Evolutionary conservation across 2,113 vertebrate species (phyloP).

Genomic region (Clinocottus analis): DNA sequence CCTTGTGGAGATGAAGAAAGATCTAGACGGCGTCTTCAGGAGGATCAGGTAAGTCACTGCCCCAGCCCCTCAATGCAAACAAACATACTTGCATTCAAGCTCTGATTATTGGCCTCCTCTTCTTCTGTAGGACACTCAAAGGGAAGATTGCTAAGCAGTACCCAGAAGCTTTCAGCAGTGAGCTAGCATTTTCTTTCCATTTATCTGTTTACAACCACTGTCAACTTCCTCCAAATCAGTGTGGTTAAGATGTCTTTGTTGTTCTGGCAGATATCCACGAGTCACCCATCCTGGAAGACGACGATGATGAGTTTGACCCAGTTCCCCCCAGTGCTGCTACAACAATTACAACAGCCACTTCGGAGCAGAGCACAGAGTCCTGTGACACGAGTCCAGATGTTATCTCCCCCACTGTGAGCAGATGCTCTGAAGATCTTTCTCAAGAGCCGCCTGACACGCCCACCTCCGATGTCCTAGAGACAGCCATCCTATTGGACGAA

Average conservation of each 20-base stretch:
- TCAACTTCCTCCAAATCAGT: background rate
- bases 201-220: background rate
- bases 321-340: slow-evolving; percentile 83
- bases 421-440: slow-evolving; percentile 93
- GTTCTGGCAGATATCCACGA: slow-evolving; percentile 87
- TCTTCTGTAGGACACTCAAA: slow-evolving; percentile 87
- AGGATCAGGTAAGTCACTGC: slow-evolving; percentile 87
- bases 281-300: slow-evolving; percentile 88
- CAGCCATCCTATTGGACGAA: slow-evolving; percentile 76
- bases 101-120: slow-evolving; percentile 26
- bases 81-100: background rate
- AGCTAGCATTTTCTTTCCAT: slow-evolving; percentile 75
- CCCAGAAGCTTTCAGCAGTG: slow-evolving; percentile 96
- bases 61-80: background rate
- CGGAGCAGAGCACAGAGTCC: slow-evolving; percentile 94
- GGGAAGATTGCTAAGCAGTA: slow-evolving; percentile 96
- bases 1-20: slow-evolving; percentile 96
- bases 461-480: slow-evolving; percentile 82
- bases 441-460: slow-evolving; percentile 85
- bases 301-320: slow-evolving; percentile 91
- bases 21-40: slow-evolving; percentile 95
- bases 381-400: slow-evolving; percentile 94
- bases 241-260: background rate
- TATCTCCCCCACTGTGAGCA: slow-evolving; percentile 90
- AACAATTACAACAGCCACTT: slow-evolving; percentile 88